Conservation (phyloP, 2,888 invertebrate genomes). For the Aromia moschata region DNA sequence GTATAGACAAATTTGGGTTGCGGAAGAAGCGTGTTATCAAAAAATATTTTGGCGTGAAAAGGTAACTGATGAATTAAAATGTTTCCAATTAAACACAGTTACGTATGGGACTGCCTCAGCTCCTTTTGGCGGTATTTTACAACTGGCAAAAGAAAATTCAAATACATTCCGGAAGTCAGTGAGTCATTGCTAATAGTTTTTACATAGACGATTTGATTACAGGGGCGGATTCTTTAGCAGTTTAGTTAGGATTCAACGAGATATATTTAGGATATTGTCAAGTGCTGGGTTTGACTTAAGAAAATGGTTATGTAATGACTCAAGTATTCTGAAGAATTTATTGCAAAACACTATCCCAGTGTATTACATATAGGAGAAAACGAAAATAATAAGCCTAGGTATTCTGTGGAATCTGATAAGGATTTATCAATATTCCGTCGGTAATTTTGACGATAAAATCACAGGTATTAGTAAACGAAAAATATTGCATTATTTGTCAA, state of each 20-base stretch:
- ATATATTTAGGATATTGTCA: background rate
- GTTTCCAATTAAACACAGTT: slow-evolving; percentile 49
- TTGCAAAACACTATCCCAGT: background rate
- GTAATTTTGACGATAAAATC: slow-evolving; percentile 1
- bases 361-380: background rate
- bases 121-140: slow-evolving; percentile 37
- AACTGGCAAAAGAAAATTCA: slow-evolving; percentile 34
- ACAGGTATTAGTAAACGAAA: slow-evolving; percentile 25
- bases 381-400: slow-evolving; percentile 14
- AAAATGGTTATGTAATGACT: background rate
- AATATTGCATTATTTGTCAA: slow-evolving; percentile 35
- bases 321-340: background rate
- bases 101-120: slow-evolving; percentile 52
- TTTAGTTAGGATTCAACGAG: background rate
- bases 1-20: slow-evolving; percentile 51
- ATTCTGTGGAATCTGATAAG: slow-evolving; percentile 29
- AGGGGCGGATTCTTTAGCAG: slow-evolving; percentile 14
- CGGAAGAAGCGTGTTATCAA: slow-evolving; percentile 29
- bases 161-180: slow-evolving; percentile 22
- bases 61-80: too few relatives aligned
- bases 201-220: slow-evolving; percentile 38
- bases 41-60: too few relatives aligned
- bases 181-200: slow-evolving; percentile 27
- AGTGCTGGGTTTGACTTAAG: background rate
- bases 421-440: slow-evolving; percentile 23